Conservation (phyloP, 2,797 vertebrate species). For the Synanceia verrucosa region DNA sequence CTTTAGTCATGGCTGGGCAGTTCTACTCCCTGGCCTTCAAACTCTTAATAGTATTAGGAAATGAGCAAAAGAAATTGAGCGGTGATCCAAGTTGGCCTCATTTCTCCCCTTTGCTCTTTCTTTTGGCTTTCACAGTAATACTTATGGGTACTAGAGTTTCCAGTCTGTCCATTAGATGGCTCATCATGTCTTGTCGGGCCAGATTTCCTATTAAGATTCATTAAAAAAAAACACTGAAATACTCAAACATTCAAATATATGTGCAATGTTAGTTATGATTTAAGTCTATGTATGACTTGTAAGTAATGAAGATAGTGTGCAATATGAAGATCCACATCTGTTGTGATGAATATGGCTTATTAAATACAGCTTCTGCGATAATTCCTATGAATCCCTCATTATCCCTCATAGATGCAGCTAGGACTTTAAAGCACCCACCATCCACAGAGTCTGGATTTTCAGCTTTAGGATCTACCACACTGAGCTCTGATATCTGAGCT, state of each 20-base stretch:
- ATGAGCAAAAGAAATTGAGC: constrained; percentile 62
- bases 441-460: not conserved
- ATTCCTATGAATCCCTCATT: not conserved
- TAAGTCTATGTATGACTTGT: not conserved
- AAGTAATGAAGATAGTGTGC: not conserved
- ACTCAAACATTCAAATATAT: not conserved
- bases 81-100: constrained; percentile 58
- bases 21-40: constrained; percentile 48
- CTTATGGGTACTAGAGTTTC: constrained; percentile 38
- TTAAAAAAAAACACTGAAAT: constrained; percentile 33
- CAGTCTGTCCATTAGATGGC: constrained; percentile 31
- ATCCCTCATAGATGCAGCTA: not conserved
- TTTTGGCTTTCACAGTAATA: constrained; percentile 26
- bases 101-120: constrained; percentile 50
- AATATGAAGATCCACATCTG: not conserved
- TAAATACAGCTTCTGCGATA: not conserved
- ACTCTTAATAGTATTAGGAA: constrained; percentile 67
- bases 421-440: not conserved
- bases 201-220: constrained; percentile 18
- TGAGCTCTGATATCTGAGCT: not conserved
- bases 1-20: constrained; percentile 65
- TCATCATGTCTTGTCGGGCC: constrained; percentile 33
- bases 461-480: not conserved
- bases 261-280: not conserved
- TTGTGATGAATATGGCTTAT: not conserved